These are phyloP conservation scores for Sinocyclocheilus anophthalmus DNA, from an alignment of 2,113 vertebrate species.

Conservation along the genomic window DNA sequence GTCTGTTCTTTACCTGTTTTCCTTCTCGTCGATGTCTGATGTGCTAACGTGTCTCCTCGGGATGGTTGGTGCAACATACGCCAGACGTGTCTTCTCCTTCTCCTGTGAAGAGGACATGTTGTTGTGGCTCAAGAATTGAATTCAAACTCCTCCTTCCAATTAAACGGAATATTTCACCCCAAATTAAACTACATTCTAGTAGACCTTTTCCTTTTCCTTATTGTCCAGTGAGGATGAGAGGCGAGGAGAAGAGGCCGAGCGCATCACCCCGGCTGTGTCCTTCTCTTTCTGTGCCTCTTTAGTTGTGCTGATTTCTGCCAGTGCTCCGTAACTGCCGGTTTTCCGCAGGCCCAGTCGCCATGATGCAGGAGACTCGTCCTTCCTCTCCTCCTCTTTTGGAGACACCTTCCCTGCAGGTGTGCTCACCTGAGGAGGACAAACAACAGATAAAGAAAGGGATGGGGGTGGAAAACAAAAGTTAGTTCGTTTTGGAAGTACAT, in stretches of 20 bases:
- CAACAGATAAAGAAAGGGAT: not conserved
- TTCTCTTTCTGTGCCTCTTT: constrained; percentile 96
- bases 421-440: constrained; percentile 74
- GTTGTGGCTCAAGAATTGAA: not conserved
- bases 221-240: constrained; percentile 95
- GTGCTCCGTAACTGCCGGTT: constrained; percentile 95
- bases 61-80: constrained; percentile 93
- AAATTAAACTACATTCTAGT: not conserved
- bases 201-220: constrained; percentile 96
- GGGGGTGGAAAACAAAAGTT: not conserved
- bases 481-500: not conserved
- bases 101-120: constrained; percentile 74
- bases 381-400: constrained; percentile 91
- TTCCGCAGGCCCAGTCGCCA: constrained; percentile 95
- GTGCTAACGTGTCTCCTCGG: constrained; percentile 92
- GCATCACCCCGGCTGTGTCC: constrained; percentile 91
- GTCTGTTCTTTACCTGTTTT: constrained; percentile 85
- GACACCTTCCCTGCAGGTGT: constrained; percentile 83
- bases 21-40: constrained; percentile 96
- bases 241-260: constrained; percentile 96
- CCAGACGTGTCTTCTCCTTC: constrained; percentile 91
- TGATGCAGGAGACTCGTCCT: constrained; percentile 94
- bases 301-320: constrained; percentile 93
- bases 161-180: not conserved
- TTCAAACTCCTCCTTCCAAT: not conserved